Base-by-base conservation (phyloP, 2,797 vertebrate genomes). In the Hemitrygon akajei region DNA sequence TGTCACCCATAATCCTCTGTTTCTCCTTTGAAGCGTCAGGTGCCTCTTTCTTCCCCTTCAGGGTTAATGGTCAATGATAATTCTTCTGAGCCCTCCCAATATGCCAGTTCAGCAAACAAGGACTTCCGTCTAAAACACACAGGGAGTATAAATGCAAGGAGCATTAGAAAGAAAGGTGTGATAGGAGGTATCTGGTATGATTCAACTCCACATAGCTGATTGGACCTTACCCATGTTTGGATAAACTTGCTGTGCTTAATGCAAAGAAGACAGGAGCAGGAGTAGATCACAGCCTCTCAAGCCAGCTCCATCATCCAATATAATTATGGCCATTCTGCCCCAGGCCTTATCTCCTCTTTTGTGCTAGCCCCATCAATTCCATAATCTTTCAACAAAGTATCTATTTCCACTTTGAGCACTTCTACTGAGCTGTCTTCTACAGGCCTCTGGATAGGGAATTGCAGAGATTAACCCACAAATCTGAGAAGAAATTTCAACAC, bases 1-100 rank as follows among this genome's bases (percentile, higher is more conserved):
- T 96, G 96, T 95, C 96, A 94, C 37, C 96, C 96, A 95, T 97
- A 97, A 97, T 97, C 97, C 96, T 95, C 95, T 95, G 96, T 96
- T 96, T 96, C 95, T 96, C 96, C 71, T 96, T 94, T 91, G 86
- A 94, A 87, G 84, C 25, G 56, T 76, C 69, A 66, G 77, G 56
- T 93, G 76, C 4, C 56, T 91, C 93, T 80, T 75, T 37, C 22
- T 97, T 96, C 58, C 40, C n/a, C 58, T 63, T 82, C 56, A 76
- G 97, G 97, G 97, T 97, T 96, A 97, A 96, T 96, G 87, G 76
- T 86, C 82, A 63, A 30, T n/a, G 34, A 58, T 94, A 79, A 94
- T 93, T 94, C 94, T 58, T 82, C 93, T 91, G 93, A 94, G 58
- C 93, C 47, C 71, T 56, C 71, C 71, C 71, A 76, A 93, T 40